phyloP scores from a whole-genome alignment of 2,888 invertebrate species.

The Stomorhina lunata region DNA sequence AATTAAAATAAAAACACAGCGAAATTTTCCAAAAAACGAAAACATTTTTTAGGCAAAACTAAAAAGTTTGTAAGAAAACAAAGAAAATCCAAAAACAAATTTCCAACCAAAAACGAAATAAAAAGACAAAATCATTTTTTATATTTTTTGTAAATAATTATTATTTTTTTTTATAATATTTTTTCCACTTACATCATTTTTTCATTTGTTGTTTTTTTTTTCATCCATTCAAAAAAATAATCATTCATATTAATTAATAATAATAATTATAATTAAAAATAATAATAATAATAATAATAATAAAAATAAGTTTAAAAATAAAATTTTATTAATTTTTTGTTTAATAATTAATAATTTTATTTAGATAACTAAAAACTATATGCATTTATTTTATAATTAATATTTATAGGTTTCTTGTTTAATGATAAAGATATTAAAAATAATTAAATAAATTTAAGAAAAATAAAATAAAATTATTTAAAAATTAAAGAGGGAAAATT shows the following conservation, averaged over 20 bases:
- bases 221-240: conserved; percentile 72
- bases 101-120: conserved; percentile 66
- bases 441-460: conserved; percentile 55
- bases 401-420: conserved; percentile 61
- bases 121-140: conserved; percentile 72
- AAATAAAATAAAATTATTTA: conserved; percentile 64
- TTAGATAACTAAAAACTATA: conserved; percentile 63
- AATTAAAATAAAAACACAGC: no score
- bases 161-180: conserved; percentile 71
- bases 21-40: no score
- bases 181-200: conserved; percentile 61
- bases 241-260: conserved; percentile 73
- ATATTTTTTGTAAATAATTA: conserved; percentile 72
- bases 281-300: conserved; percentile 72
- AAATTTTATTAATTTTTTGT: conserved; percentile 57
- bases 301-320: conserved; percentile 65
- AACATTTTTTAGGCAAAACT: neutral
- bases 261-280: conserved; percentile 72
- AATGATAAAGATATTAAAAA: no score
- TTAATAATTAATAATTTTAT: conserved; percentile 47
- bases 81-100: neutral
- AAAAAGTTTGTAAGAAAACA: neutral
- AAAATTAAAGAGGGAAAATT: conserved; percentile 45
- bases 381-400: conserved; percentile 56
- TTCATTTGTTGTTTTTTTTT: conserved; percentile 65